These are phyloP conservation scores for Conus ventricosus DNA, from an alignment of 1,140 invertebrate genomes.

Conservation along the genomic window DNA sequence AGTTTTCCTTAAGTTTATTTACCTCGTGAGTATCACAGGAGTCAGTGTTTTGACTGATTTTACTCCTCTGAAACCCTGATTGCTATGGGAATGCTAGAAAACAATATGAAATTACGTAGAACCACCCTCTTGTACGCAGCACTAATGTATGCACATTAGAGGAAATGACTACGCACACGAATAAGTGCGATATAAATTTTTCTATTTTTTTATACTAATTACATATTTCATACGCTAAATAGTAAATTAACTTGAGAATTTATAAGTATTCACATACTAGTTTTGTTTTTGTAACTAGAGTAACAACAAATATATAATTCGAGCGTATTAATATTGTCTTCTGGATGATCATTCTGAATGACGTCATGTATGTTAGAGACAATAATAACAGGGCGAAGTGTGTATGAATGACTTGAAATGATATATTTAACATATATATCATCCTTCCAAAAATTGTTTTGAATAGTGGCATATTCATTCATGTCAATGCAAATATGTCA, in stretches of 20 bases:
- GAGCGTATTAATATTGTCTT: neutral
- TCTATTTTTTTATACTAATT: neutral
- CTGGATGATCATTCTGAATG: neutral
- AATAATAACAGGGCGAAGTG: neutral
- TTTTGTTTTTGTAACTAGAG: neutral
- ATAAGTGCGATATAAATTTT: neutral
- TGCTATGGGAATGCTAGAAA: neutral
- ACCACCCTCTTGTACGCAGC: slow-evolving; percentile 1
- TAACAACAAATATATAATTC: neutral
- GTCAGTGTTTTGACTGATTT: neutral
- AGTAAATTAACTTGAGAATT: neutral
- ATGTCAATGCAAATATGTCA: no score
- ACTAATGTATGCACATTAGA: slow-evolving; percentile 1
- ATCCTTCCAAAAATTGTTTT: neutral
- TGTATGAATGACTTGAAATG: neutral
- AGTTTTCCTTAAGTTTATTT: neutral
- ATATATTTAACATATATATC: neutral
- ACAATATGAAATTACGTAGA: slow-evolving; percentile 7
- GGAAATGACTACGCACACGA: neutral
- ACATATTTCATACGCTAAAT: neutral
- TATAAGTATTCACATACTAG: neutral
- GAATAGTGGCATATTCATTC: no score
- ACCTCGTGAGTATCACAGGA: neutral
- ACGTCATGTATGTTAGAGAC: neutral
- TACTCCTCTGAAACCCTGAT: neutral